Evolutionary conservation across 2,888 invertebrate species (phyloP).

Genomic region (Apodemia mormo): DNA sequence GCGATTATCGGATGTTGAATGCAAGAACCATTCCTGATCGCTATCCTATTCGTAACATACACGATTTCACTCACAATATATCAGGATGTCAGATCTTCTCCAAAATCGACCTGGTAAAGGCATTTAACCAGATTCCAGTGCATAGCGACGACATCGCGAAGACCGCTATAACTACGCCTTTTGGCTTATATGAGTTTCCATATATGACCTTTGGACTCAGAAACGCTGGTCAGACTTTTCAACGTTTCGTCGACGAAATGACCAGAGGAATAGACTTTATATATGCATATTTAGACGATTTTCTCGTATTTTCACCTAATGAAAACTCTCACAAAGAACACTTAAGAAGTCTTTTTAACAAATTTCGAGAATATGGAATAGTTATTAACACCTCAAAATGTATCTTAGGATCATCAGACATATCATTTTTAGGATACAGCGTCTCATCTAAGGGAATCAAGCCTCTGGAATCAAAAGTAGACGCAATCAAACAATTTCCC

Average conservation of each 20-base stretch:
- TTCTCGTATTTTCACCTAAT: conserved; percentile 14
- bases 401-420: not conserved
- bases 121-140: conserved; percentile 55
- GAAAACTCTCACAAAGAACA: not conserved
- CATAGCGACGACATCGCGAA: conserved; percentile 41
- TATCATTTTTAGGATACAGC: conserved; percentile 42
- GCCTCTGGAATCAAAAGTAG: conserved; percentile 20
- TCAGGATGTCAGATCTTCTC: conserved; percentile 1
- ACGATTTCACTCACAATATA: conserved; percentile 16
- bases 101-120: conserved; percentile 32
- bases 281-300: conserved; percentile 9
- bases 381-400: not conserved
- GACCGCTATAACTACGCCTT: conserved; percentile 35
- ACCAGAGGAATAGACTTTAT: conserved; percentile 41
- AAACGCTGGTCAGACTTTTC: not conserved
- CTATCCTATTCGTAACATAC: conserved; percentile 45
- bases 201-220: not conserved
- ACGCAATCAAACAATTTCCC: conserved; percentile 26
- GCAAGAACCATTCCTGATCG: conserved; percentile 39
- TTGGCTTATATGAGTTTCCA: not conserved
- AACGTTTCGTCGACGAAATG: conserved; percentile 42
- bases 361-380: conserved; percentile 3
- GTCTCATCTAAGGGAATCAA: conserved; percentile 34
- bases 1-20: conserved; percentile 47
- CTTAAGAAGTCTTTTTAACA: not conserved